phyloP scores from a whole-genome alignment of 1,140 invertebrate genomes.

The Lerema accius region DNA sequence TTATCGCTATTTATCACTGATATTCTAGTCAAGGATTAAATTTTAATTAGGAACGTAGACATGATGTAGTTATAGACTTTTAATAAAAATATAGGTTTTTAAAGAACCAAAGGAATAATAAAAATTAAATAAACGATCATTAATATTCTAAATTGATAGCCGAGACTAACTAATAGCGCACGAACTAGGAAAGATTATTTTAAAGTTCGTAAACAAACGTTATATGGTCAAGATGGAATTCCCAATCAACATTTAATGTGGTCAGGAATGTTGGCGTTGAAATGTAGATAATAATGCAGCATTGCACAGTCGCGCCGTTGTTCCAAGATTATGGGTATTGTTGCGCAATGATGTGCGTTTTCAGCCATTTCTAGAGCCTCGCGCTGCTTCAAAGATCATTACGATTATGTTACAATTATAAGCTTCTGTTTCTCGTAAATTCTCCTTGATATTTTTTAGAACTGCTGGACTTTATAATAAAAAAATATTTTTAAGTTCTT shows the following conservation, averaged over 20 bases:
- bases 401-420: not conserved
- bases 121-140: too few species aligned
- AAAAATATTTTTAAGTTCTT: too few species aligned
- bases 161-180: not conserved
- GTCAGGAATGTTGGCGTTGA: constrained; percentile 12
- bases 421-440: too few species aligned
- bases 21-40: too few species aligned
- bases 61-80: too few species aligned
- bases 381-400: not conserved
- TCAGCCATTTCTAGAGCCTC: not conserved
- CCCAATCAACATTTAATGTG: constrained; percentile 11
- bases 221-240: constrained; percentile 38
- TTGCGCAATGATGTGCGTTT: constrained; percentile 22
- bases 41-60: too few species aligned
- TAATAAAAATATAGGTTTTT: too few species aligned
- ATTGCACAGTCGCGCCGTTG: not conserved
- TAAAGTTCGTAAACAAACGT: not conserved
- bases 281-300: constrained; percentile 23
- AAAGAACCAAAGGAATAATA: too few species aligned
- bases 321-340: constrained; percentile 25
- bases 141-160: not conserved
- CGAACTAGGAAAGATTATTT: not conserved
- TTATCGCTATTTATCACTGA: too few species aligned
- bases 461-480: too few species aligned
- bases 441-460: too few species aligned